Percentiles rank a stretch among this genome's conserved stretches.
Conservation (phyloP, 1,140 invertebrate genomes). For the Andrena cerasifolii region DNA sequence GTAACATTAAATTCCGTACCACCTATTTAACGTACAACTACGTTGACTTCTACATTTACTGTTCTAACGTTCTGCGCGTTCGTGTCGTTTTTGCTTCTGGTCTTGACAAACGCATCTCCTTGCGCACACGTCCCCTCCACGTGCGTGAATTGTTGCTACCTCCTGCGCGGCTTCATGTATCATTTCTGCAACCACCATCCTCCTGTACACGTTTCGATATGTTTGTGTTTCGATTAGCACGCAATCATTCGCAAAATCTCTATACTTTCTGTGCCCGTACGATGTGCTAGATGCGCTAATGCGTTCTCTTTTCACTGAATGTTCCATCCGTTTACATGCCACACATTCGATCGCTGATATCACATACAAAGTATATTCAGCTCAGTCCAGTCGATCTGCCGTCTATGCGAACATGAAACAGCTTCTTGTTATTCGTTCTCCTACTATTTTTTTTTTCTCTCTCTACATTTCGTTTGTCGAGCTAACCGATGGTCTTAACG, state of each 20-base stretch:
- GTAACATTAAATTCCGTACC: background rate
- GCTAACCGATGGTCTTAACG: no score
- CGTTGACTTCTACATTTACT: background rate
- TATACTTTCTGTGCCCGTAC: conserved; percentile 41
- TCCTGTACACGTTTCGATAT: conserved; percentile 47
- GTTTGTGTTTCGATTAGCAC: conserved; percentile 63
- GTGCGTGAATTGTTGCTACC: conserved; percentile 23
- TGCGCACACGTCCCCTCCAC: conserved; percentile 30
- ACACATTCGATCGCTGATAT: conserved; percentile 42
- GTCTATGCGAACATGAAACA: conserved; percentile 23
- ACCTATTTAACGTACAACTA: background rate
- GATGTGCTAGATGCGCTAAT: conserved; percentile 36
- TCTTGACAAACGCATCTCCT: conserved; percentile 55
- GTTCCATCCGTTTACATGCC: conserved; percentile 47
- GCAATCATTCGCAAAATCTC: conserved; percentile 55
- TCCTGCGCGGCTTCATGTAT: conserved; percentile 40
- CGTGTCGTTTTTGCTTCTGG: conserved; percentile 43
- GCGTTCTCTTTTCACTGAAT: conserved; percentile 49
- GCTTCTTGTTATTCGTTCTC: no score
- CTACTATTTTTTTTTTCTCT: background rate
- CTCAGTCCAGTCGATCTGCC: conserved; percentile 56
- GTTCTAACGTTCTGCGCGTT: conserved; percentile 16
- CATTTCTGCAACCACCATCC: conserved; percentile 19
- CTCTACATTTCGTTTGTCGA: no score
- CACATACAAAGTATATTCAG: conserved; percentile 16